These are phyloP conservation scores for Charanyca ferruginea DNA, from an alignment of 2,888 invertebrate genomes.

Conservation along the genomic window DNA sequence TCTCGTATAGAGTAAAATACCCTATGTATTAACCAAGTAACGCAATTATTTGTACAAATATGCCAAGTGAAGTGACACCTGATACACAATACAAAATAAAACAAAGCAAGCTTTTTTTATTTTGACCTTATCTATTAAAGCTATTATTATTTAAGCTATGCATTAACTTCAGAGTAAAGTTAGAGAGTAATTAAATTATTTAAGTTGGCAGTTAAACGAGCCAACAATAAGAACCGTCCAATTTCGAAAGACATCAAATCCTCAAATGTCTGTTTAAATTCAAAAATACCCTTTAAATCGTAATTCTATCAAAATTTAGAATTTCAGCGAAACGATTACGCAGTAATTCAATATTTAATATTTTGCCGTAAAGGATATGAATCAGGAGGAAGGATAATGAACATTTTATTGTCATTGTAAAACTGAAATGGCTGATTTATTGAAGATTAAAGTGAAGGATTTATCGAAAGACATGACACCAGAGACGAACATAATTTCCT, in stretches of 20 bases:
- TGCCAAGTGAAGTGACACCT: too few relatives aligned
- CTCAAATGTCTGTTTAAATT: not conserved
- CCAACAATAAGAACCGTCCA: too few relatives aligned
- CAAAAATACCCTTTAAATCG: conserved; percentile 7
- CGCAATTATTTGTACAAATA: too few relatives aligned
- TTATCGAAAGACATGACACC: not conserved
- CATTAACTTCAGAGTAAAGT: too few relatives aligned
- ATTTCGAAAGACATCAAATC: not conserved
- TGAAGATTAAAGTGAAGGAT: conserved; percentile 14
- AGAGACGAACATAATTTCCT: not conserved
- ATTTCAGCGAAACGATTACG: conserved; percentile 26
- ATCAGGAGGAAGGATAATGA: conserved; percentile 17
- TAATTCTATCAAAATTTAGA: conserved; percentile 7
- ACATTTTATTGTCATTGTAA: conserved; percentile 28
- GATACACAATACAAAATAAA: too few relatives aligned
- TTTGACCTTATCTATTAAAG: too few relatives aligned
- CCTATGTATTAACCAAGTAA: too few relatives aligned
- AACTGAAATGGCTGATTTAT: conserved; percentile 28
- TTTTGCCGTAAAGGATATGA: conserved; percentile 37
- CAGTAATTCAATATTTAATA: conserved; percentile 41
- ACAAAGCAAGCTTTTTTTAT: too few relatives aligned
- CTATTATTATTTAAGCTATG: too few relatives aligned
- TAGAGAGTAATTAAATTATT: too few relatives aligned
- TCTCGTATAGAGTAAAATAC: too few relatives aligned
- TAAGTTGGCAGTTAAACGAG: not conserved